Conservation (phyloP, 2,888 invertebrate species). For the Lepeophtheirus nordmannii region DNA sequence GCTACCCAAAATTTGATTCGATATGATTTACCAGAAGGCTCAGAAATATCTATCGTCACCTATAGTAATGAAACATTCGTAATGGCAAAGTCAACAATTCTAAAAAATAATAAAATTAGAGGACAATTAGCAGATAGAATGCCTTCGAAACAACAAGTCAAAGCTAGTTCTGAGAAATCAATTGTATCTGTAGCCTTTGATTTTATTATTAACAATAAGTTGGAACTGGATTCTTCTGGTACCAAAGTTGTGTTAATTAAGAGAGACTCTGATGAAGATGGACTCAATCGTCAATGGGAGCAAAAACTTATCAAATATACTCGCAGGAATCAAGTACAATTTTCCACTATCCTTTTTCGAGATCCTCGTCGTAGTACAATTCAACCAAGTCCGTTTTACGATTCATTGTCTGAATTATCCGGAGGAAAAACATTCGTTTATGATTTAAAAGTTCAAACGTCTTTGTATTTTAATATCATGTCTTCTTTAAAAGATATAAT, state of each 20-base stretch:
- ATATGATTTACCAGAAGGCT: slow-evolving; percentile 38
- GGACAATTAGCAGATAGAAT: slow-evolving; percentile 29
- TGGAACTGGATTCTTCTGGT: slow-evolving; percentile 34
- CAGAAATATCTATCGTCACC: slow-evolving; percentile 32
- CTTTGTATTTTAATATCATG: slow-evolving; percentile 8
- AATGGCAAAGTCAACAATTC: slow-evolving; percentile 27
- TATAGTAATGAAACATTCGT: slow-evolving; percentile 30
- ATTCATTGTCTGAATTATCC: slow-evolving; percentile 10
- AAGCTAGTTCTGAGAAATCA: slow-evolving; percentile 23
- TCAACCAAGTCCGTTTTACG: slow-evolving; percentile 20
- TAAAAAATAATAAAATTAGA: slow-evolving; percentile 27
- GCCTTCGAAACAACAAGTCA: slow-evolving; percentile 29
- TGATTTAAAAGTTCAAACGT: slow-evolving; percentile 31
- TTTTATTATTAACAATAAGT: not conserved
- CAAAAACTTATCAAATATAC: not conserved
- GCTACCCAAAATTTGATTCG: slow-evolving; percentile 45
- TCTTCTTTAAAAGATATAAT: not conserved
- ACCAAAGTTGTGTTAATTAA: slow-evolving; percentile 43
- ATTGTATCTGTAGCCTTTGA: slow-evolving; percentile 20
- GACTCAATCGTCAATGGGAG: slow-evolving; percentile 2
- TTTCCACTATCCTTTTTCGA: slow-evolving; percentile 15
- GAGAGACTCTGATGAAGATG: slow-evolving; percentile 37
- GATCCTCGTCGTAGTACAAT: not conserved
- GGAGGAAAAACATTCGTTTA: slow-evolving; percentile 26
- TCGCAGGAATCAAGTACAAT: not conserved